Evolutionary conservation across 2,797 vertebrate genomes (phyloP).

Genomic region (Sebastes wilsoni): DNA sequence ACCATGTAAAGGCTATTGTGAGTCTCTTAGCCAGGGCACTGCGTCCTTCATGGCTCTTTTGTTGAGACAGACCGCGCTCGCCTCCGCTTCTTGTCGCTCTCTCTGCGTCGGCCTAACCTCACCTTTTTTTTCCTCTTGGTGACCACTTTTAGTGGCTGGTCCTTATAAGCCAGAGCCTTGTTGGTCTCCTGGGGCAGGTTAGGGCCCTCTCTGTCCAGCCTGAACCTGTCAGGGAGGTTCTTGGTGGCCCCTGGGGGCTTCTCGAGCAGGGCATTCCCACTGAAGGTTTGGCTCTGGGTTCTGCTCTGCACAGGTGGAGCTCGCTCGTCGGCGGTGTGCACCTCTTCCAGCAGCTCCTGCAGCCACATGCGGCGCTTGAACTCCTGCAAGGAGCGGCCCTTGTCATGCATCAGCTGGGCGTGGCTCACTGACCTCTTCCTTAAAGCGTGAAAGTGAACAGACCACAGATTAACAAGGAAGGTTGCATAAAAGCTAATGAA

Average conservation of each 20-base stretch:
- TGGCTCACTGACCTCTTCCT: conserved; percentile 87
- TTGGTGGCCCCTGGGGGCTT: conserved; percentile 90
- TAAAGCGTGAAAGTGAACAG: conserved; percentile 54
- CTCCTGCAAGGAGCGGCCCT: conserved; percentile 91
- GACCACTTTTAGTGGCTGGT: conserved; percentile 86
- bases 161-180: conserved; percentile 90
- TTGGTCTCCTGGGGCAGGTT: conserved; percentile 95
- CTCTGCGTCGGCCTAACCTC: conserved; percentile 89
- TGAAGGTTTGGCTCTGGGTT: conserved; percentile 77
- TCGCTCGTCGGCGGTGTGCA: conserved; percentile 91
- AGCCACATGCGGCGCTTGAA: conserved; percentile 90
- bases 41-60: conserved; percentile 43
- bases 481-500: not conserved
- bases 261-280: conserved; percentile 77
- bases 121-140: conserved; percentile 93
- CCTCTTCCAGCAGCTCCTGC: conserved; percentile 90
- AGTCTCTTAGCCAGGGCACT: conserved; percentile 27
- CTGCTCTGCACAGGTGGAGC: conserved; percentile 73
- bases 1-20: conserved; percentile 15
- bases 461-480: not conserved
- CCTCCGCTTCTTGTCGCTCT: conserved; percentile 90
- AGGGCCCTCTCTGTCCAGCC: conserved; percentile 81
- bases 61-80: conserved; percentile 77
- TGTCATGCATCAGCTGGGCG: conserved; percentile 94
- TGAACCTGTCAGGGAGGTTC: conserved; percentile 85